phyloP scores from a whole-genome alignment of 1,140 invertebrate genomes.

The Zaprionus inermis region DNA sequence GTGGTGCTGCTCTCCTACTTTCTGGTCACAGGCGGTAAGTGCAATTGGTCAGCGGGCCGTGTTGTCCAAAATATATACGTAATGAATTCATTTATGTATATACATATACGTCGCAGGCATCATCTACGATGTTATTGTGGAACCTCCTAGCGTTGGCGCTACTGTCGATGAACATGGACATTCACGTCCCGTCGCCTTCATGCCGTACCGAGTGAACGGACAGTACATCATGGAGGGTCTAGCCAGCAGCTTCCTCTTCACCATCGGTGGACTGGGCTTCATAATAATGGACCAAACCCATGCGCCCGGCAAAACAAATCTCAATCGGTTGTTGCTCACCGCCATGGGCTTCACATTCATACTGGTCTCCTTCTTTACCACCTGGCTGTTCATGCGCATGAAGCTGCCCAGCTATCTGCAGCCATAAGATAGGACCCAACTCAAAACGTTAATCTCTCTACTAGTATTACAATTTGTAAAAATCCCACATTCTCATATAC shows the following conservation, averaged over 20 bases:
- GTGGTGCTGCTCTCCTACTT: slow-evolving; percentile 97
- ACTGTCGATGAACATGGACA: slow-evolving; percentile 99
- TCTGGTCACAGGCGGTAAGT: slow-evolving; percentile 97
- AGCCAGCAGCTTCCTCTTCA: slow-evolving; percentile 98
- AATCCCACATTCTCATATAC: background rate
- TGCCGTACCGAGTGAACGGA: slow-evolving; percentile 99
- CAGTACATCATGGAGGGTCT: slow-evolving; percentile 99
- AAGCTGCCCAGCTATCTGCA: slow-evolving; percentile 94
- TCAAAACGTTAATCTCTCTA: slow-evolving; percentile 25
- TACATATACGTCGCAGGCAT: slow-evolving; percentile 89
- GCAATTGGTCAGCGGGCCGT: background rate
- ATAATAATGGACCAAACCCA: slow-evolving; percentile 98
- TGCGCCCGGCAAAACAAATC: slow-evolving; percentile 94
- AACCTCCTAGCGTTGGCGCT: slow-evolving; percentile 98
- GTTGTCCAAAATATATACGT: background rate
- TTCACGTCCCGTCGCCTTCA: slow-evolving; percentile 97
- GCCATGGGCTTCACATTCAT: slow-evolving; percentile 97
- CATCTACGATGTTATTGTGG: slow-evolving; percentile 99
- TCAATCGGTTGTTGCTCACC: slow-evolving; percentile 96
- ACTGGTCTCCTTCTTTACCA: slow-evolving; percentile 97
- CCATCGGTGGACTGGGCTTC: slow-evolving; percentile 97
- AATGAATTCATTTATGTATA: slow-evolving; percentile 11
- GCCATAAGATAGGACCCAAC: slow-evolving; percentile 62
- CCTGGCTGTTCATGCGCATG: slow-evolving; percentile 99
- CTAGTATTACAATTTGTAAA: slow-evolving; percentile 41